These are phyloP conservation scores for Limnephilus auricula DNA, from an alignment of 2,888 invertebrate species.

Conservation along the genomic window DNA sequence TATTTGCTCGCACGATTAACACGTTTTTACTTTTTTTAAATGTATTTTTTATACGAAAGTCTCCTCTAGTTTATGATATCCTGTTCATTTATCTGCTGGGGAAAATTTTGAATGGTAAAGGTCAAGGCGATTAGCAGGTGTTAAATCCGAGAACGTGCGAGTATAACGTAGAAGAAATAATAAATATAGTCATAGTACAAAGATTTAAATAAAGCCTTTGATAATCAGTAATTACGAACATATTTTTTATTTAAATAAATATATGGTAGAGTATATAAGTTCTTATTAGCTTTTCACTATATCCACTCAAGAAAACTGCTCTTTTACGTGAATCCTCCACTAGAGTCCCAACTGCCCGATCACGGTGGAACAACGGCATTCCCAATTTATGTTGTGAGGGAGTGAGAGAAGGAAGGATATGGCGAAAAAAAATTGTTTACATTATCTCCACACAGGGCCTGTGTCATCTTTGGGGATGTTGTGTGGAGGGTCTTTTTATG, in stretches of 20 bases:
- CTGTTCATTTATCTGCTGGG: not conserved
- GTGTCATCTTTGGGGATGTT: no score
- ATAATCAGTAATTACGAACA: not conserved
- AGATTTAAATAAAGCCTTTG: not conserved
- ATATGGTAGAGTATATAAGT: no score
- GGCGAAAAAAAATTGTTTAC: no score
- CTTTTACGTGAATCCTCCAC: no score
- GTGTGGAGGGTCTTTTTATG: no score
- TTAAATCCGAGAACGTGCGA: not conserved
- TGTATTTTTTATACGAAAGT: conserved; percentile 8
- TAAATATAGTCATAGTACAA: not conserved
- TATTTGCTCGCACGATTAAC: not conserved
- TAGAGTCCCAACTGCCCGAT: no score
- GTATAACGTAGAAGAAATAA: not conserved
- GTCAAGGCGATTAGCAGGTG: not conserved
- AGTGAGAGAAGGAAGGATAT: no score
- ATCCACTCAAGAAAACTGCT: no score
- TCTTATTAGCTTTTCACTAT: no score
- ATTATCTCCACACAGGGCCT: no score
- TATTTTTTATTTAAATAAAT: not conserved
- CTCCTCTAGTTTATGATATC: conserved; percentile 13
- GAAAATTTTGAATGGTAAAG: not conserved
- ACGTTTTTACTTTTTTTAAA: not conserved
- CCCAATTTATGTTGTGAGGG: no score
- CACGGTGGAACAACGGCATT: no score